Evolutionary conservation across 2,888 invertebrate species (phyloP).

Genomic region (Orthosia gothica): DNA sequence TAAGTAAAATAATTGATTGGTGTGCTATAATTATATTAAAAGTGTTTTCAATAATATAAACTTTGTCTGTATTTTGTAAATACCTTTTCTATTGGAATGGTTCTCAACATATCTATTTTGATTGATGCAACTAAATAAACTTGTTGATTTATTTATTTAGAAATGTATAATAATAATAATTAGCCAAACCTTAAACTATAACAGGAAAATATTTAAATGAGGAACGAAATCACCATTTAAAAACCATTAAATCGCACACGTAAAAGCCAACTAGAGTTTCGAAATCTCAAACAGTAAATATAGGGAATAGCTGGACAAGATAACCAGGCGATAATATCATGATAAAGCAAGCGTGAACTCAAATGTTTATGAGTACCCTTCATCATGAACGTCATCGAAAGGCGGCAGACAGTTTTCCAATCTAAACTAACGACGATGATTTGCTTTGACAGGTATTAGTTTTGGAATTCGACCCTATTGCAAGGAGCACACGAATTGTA

Average conservation of each 20-base stretch:
- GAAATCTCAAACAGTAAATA: slow-evolving; percentile 12
- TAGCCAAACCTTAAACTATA: not conserved
- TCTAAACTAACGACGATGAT: slow-evolving; percentile 49
- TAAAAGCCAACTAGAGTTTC: not conserved
- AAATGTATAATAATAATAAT: not conserved
- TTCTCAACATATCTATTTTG: not conserved
- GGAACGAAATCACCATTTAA: not conserved
- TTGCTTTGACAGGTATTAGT: slow-evolving; percentile 42
- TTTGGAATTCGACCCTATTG: slow-evolving; percentile 65
- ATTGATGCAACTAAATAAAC: not conserved
- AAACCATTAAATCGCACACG: not conserved
- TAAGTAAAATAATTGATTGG: not conserved
- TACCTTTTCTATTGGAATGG: not conserved
- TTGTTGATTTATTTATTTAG: slow-evolving; percentile 4
- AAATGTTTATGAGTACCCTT: slow-evolving; percentile 13
- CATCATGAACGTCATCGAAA: slow-evolving; percentile 37
- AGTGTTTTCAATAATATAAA: not conserved
- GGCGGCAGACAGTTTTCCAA: slow-evolving; percentile 44
- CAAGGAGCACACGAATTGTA: slow-evolving; percentile 57
- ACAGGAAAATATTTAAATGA: not conserved
- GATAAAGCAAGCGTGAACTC: slow-evolving; percentile 29
- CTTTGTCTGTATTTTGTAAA: not conserved
- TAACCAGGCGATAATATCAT: slow-evolving; percentile 45
- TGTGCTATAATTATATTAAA: not conserved
- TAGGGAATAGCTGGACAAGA: slow-evolving; percentile 22